Base-by-base conservation (phyloP, 37 sponge, comb jelly and placozoan species). In the Ianthella basta region DNA sequence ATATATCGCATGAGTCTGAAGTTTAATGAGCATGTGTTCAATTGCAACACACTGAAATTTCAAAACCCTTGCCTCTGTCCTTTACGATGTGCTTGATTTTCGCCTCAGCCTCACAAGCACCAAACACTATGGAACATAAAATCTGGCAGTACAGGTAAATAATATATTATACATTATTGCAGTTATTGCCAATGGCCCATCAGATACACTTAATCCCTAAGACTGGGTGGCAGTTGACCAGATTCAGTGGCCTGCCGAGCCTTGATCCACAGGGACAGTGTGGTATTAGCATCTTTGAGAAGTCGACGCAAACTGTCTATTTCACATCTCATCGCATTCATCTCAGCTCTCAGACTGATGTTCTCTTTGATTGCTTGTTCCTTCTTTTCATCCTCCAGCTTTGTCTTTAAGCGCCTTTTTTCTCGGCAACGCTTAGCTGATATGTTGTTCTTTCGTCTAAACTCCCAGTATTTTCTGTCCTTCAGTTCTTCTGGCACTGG, bases 281-380 rank as follows among this genome's bases (percentile, higher is more conserved):
- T 92, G 83, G 86, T 89, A 30, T 92, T 92, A 8, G 93, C 93
- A 78, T 92, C 93, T 70, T 83, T 86, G 16, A 92, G 78, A 36
- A 92, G 32, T 60, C 93, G 83, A 23, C 93, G 80, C 12, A 92
- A 66, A 40, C 93, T 92, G 69, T 83, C 85, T 1, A 92, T 86
- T 72, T 92, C 93, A 23, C 87, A 86, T 59, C 89, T 92, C 3
- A 88, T 67, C 29, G 89, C 93, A 24, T 88, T 89, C 8, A 92
- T 86, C 34, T 92, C 93, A 50, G 87, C 84, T 54, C 83, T 92
- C 0, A 89, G 82, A 56, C 85, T 88, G 24, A 86, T 79, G 59
- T 92, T 92, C 67, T 92, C 93, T 80, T 78, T 70, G 16, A 92
- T 86, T 8, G 93, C 89, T 21, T 86, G 82, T 32, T 68, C 34